Percentiles rank a stretch among this genome's conserved stretches.
phyloP scores from a whole-genome alignment of 2,797 vertebrate species.

The Diceros bicornis region DNA sequence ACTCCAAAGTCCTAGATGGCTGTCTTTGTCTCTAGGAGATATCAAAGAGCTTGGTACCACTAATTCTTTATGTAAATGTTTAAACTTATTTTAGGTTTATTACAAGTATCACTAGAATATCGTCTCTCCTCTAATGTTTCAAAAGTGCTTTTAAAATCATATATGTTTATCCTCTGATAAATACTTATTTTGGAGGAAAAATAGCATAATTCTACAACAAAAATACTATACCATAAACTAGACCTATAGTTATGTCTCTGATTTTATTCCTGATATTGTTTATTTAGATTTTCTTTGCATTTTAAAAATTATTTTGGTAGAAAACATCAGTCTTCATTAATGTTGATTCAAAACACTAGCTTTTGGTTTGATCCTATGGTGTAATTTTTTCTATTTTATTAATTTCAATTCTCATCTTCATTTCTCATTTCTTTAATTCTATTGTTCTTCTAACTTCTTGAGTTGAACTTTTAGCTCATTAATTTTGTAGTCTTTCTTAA shows the following conservation, averaged over 20 bases:
- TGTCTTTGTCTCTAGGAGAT: slow-evolving; percentile 50
- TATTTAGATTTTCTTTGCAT: background rate
- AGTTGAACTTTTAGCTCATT: slow-evolving; percentile 32
- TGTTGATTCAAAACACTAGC: background rate
- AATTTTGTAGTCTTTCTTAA: background rate
- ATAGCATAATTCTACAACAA: background rate
- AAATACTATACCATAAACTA: background rate
- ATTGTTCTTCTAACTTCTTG: background rate
- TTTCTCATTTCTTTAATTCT: slow-evolving; percentile 24
- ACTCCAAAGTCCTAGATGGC: slow-evolving; percentile 37
- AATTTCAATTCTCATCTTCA: background rate
- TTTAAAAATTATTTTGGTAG: background rate
- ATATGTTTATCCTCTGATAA: background rate
- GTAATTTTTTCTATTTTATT: background rate
- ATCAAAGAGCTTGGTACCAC: slow-evolving; percentile 54
- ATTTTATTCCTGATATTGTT: slow-evolving; percentile 28
- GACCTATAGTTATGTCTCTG: background rate
- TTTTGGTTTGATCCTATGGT: background rate
- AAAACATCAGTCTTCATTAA: background rate
- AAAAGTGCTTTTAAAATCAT: slow-evolving; percentile 62
- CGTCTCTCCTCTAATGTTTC: slow-evolving; percentile 68
- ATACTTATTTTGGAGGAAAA: slow-evolving; percentile 11
- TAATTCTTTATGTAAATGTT: slow-evolving; percentile 73
- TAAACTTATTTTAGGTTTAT: slow-evolving; percentile 74
- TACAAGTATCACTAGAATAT: slow-evolving; percentile 56